Base-by-base conservation (phyloP, 2,888 invertebrate genomes). In the Lymantria monacha region DNA sequence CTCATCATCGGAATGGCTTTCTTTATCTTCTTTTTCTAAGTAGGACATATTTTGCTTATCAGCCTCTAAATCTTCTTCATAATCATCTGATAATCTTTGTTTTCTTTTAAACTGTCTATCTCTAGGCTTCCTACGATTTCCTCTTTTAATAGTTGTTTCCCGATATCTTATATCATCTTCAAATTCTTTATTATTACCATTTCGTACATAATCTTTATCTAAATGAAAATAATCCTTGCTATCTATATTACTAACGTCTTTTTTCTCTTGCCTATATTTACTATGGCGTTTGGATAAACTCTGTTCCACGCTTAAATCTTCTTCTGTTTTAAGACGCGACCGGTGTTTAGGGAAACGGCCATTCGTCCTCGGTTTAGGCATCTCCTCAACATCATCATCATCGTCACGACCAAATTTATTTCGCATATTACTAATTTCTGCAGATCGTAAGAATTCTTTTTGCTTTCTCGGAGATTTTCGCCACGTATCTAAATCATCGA, bases 51-150 rank as follows among this genome's bases (percentile, higher is more conserved):
- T 15, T 40, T 49, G 49, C 48, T 22, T 49, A 9, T 62, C 62
- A 30, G 52, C 3, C 3, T 57, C 49, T 2, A 56, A 12, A 0
- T 57, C 61, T 0, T 73, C 68, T 0, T 62, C 63, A 7, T 64
- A 64, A 10, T 55, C 44, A 30, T 52, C 58, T 7, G 63, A 42
- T 10, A 59, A 49, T 51, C 49, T 55, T 37, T 13, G 41, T 9
- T 36, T 38, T 14, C 54, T 51, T 44, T 58, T 70, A 13, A 66
- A 47, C 8, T 64, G 59, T 55, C 72, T 76, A 46, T 85, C 82
- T 53, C 84, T 71, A 1, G 79, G 73, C 49, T 81, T 86, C 54
- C 85, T 74, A 44, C 78, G 72, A 7, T 63, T 59, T 31, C 66
- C 55, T 59, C 69, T 79, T 13, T 71, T 72, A 0, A 72, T 74